Conservation (phyloP, 1,140 invertebrate genomes). For the Zophobas morio region DNA sequence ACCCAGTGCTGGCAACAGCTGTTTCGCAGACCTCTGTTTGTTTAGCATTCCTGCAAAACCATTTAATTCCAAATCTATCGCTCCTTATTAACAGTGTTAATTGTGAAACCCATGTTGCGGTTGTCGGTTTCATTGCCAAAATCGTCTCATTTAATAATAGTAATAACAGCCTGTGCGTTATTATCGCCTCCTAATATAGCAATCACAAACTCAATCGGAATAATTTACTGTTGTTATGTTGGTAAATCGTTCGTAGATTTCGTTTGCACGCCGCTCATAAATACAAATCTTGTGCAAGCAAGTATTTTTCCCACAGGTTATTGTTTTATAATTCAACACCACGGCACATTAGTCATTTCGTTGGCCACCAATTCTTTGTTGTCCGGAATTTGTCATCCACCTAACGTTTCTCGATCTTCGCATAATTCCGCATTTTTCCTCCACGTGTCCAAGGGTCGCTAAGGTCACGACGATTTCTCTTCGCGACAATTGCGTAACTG, state of each 20-base stretch:
- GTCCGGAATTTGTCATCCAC: not conserved
- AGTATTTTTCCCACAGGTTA: constrained; percentile 16
- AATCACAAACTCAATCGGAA: constrained; percentile 12
- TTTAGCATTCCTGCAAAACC: too few species aligned
- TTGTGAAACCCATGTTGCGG: not conserved
- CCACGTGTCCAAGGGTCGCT: constrained; percentile 6
- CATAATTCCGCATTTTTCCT: not conserved
- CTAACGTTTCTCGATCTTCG: too few species aligned
- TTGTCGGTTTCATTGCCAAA: constrained; percentile 9
- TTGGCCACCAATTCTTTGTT: not conserved
- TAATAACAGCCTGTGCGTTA: not conserved
- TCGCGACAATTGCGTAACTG: not conserved
- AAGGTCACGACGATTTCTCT: constrained; percentile 10
- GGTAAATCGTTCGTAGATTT: constrained; percentile 4
- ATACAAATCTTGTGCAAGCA: constrained; percentile 25
- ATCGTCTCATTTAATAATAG: not conserved
- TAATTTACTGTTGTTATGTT: constrained; percentile 2
- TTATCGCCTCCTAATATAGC: constrained; percentile 23
- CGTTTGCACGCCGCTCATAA: constrained; percentile 24
- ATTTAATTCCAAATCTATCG: too few species aligned
- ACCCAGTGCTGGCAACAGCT: too few species aligned
- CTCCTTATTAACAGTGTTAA: too few species aligned
- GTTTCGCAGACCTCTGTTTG: too few species aligned
- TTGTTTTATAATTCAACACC: constrained; percentile 25
- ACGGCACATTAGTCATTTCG: not conserved